These are phyloP conservation scores for Anarhynchus alexandrinus DNA, from an alignment of 2,113 vertebrate genomes.

Conservation along the genomic window DNA sequence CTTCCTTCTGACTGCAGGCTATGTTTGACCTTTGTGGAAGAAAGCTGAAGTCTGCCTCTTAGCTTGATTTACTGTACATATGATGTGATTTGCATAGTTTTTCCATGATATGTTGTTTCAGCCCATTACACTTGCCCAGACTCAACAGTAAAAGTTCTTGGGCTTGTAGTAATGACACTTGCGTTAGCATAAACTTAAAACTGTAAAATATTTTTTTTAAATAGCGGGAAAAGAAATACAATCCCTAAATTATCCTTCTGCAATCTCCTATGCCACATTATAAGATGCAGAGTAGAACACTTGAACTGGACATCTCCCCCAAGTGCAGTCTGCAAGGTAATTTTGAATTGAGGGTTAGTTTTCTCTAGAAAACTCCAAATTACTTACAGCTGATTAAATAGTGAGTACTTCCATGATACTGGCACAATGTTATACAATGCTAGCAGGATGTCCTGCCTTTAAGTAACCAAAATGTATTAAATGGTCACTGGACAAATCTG, in stretches of 20 bases:
- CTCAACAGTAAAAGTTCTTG: slow-evolving; percentile 30
- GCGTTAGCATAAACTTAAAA: slow-evolving; percentile 23
- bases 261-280: not conserved
- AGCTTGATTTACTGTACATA: slow-evolving; percentile 55
- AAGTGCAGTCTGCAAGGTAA: not conserved
- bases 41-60: slow-evolving; percentile 49
- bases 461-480: not conserved
- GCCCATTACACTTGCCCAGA: slow-evolving; percentile 53
- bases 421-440: not conserved
- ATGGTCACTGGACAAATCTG: not conserved
- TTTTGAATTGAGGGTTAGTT: not conserved
- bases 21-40: not conserved
- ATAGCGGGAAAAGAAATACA: slow-evolving; percentile 11
- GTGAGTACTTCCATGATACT: not conserved
- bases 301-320: not conserved
- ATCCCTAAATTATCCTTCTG: not conserved
- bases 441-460: not conserved
- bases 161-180: slow-evolving; percentile 9
- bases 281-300: not conserved
- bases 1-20: not conserved
- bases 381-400: slow-evolving; percentile 19
- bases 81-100: slow-evolving; percentile 65
- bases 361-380: slow-evolving; percentile 17
- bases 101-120: slow-evolving; percentile 66
- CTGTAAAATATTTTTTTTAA: slow-evolving; percentile 17